phyloP scores from a whole-genome alignment of 2,888 invertebrate genomes.

The Cantharis nigra region DNA sequence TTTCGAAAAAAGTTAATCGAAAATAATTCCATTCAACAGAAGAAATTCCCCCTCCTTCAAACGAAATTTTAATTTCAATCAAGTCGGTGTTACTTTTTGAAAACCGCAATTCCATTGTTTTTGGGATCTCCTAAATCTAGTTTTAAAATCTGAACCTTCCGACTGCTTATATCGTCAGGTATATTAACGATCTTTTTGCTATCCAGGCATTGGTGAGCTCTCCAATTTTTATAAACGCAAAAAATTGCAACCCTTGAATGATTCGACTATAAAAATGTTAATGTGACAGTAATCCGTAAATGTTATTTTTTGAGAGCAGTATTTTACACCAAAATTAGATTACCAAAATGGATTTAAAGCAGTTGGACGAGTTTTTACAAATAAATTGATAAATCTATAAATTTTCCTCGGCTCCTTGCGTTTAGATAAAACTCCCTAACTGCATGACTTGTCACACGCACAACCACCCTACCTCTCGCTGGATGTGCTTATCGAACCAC shows the following conservation, averaged over 20 bases:
- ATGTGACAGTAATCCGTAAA: background rate
- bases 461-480: conserved; percentile 20
- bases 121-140: too few relatives aligned
- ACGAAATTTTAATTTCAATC: too few relatives aligned
- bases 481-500: conserved; percentile 40
- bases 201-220: too few relatives aligned
- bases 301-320: background rate
- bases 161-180: too few relatives aligned
- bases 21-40: too few relatives aligned
- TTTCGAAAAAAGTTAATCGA: too few relatives aligned
- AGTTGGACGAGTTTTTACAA: background rate
- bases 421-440: conserved; percentile 26
- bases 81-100: too few relatives aligned
- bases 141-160: too few relatives aligned
- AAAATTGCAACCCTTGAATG: background rate
- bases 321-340: background rate
- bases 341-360: background rate
- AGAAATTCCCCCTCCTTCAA: too few relatives aligned
- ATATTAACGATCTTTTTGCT: too few relatives aligned
- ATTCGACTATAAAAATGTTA: background rate
- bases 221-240: too few relatives aligned
- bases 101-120: too few relatives aligned
- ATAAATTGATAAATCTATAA: conserved; percentile 29
- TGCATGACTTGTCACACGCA: conserved; percentile 33
- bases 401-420: conserved; percentile 24